Evolutionary conservation across 2,797 vertebrate genomes (phyloP), one percentile per base, ranked within the genome.

Genomic region (Mallotus villosus): DNA sequence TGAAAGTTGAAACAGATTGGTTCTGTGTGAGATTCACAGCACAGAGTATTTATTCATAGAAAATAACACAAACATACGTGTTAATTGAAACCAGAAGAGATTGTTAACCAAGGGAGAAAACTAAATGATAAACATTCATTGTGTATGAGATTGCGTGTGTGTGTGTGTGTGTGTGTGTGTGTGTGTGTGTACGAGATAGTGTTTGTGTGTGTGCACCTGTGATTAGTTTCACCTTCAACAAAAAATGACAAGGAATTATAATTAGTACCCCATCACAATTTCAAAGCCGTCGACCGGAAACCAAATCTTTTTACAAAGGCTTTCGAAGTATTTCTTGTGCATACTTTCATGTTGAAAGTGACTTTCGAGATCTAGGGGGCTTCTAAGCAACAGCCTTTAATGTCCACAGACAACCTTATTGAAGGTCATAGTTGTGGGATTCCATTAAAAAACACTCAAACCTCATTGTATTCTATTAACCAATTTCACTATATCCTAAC

Each of bases 221-320:
- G 19, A 84, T 79, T 85, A 76, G 86, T 87, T 70, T 84, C 71
- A 88, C 87, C 82, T 90, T 91, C 74, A 78, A 37, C 3, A 2
- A 57, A 74, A 60, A 59, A 29, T 34, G 19, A 34, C 34, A 57
- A 9, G 24, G 19, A 49, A 51, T 19, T 19, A 22, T 37, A 29
- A 69, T 72, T 63, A 49, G 25, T 17, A 55, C 29, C 22, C 29
- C 24, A 17, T 25, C 37, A 24, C 58, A 29, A 25, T 60, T 65
- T 71, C 22, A 62, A 34, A 32, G 46, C 46, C 2, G 22, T 2
- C 6, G 1, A 41, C 21, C 7, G 12, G 41, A 62, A n/a, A 27
- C 16, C 21, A 62, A 46, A 61, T 16, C 32, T 70, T 61, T 58
- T 17, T 57, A 46, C 6, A 11, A 65, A 66, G 64, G 64, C 22